These are phyloP conservation scores for Masticophis lateralis DNA, from an alignment of 2,797 vertebrate species.

Conservation along the genomic window DNA sequence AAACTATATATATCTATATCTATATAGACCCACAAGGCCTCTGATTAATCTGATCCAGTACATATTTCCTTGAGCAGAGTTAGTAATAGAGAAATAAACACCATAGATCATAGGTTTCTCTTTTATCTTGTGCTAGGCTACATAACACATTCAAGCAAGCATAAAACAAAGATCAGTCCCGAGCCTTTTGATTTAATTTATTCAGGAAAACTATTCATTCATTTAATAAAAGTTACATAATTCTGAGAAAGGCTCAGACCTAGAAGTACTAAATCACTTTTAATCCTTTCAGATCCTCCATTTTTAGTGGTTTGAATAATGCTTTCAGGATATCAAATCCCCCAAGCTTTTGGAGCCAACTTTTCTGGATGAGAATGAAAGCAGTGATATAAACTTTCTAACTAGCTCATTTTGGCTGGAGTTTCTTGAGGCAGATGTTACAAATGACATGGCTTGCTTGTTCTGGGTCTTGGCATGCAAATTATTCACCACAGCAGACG, in stretches of 20 bases:
- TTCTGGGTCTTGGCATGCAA: slow-evolving; percentile 64
- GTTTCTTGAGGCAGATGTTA: slow-evolving; percentile 69
- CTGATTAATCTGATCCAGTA: not conserved
- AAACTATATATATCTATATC: not conserved
- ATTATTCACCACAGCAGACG: slow-evolving; percentile 70
- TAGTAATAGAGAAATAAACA: not conserved
- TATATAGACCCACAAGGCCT: not conserved
- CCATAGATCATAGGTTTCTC: not conserved
- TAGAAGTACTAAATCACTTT: slow-evolving; percentile 28
- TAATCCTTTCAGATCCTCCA: slow-evolving; percentile 1
- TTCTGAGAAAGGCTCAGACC: slow-evolving; percentile 21
- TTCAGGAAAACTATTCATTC: not conserved
- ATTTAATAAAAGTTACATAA: not conserved
- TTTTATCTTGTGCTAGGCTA: not conserved
- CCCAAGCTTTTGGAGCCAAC: slow-evolving; percentile 26
- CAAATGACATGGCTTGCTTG: slow-evolving; percentile 59
- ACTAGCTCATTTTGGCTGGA: slow-evolving; percentile 71
- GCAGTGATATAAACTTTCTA: slow-evolving; percentile 57
- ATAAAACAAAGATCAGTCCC: not conserved
- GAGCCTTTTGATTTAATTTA: slow-evolving; percentile 1
- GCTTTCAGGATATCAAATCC: slow-evolving; percentile 23
- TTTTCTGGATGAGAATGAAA: slow-evolving; percentile 45
- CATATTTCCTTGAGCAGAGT: not conserved
- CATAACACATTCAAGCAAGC: not conserved
- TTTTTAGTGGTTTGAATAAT: slow-evolving; percentile 41